A percentile compares a stretch with the other conserved stretches of the same genome.
These are phyloP conservation scores for Cantharis nigra DNA, from an alignment of 2,888 invertebrate genomes.

Conservation along the genomic window DNA sequence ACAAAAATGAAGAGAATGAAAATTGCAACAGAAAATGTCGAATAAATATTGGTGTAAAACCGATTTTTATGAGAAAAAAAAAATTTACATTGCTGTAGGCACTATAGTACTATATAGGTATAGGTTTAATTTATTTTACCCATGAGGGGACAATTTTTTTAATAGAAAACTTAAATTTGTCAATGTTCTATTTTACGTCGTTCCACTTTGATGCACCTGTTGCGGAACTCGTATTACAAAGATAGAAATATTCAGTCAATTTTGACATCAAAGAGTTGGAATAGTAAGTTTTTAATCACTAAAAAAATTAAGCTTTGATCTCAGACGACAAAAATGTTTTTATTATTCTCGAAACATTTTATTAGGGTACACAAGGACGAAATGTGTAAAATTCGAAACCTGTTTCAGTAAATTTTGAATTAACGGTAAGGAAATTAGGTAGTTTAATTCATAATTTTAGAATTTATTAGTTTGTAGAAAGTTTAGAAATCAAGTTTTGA, in stretches of 20 bases:
- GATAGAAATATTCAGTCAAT: constrained; percentile 30
- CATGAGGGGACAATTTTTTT: neutral
- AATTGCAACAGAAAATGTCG: no score
- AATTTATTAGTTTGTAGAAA: neutral
- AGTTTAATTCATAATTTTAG: neutral
- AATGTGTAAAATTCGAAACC: neutral
- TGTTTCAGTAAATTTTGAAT: neutral
- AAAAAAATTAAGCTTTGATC: constrained; percentile 26
- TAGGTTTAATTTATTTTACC: neutral
- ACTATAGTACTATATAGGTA: no score
- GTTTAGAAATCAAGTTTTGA: constrained; percentile 19
- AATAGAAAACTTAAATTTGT: constrained; percentile 23
- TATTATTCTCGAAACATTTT: constrained; percentile 6
- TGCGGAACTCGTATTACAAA: constrained; percentile 26
- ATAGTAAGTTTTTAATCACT: constrained; percentile 26
- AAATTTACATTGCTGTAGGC: no score
- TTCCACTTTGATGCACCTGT: constrained; percentile 28
- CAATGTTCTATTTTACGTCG: constrained; percentile 10
- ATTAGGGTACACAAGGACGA: neutral
- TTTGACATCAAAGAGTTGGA: constrained; percentile 26
- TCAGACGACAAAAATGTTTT: constrained; percentile 25
- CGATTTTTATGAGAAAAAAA: no score
- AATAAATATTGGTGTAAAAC: no score
- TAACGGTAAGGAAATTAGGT: neutral
- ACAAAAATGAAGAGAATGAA: no score